These are phyloP conservation scores for Nerophis ophidion DNA, from an alignment of 2,113 vertebrate genomes.

Conservation along the genomic window DNA sequence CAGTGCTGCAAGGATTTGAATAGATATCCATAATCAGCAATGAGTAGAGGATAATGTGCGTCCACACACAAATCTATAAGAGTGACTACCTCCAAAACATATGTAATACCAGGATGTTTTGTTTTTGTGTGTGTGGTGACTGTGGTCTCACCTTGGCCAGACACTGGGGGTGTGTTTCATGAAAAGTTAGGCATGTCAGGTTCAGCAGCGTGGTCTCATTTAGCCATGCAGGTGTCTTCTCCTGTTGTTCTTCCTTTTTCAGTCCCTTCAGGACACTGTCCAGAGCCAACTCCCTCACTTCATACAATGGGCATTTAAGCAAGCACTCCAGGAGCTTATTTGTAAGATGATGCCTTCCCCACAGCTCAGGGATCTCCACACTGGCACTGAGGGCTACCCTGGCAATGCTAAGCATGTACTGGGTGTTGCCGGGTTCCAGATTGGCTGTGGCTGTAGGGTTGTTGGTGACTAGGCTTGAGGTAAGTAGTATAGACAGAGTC, in stretches of 20 bases:
- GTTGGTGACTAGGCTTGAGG: conserved; percentile 73
- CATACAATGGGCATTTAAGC: conserved; percentile 74
- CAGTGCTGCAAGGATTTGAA: background rate
- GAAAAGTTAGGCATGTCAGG: conserved; percentile 73
- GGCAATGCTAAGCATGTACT: conserved; percentile 85
- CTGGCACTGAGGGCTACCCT: conserved; percentile 65
- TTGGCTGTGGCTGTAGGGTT: conserved; percentile 28
- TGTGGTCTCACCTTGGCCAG: conserved; percentile 79
- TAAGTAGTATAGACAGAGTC: conserved; percentile 61
- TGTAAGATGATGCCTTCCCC: conserved; percentile 15
- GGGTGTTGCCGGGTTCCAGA: conserved; percentile 73
- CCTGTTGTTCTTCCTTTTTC: conserved; percentile 20
- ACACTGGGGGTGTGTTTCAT: conserved; percentile 81
- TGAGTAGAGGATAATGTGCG: background rate
- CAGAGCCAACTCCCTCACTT: conserved; percentile 78
- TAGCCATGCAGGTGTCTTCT: conserved; percentile 32
- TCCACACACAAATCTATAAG: conserved; percentile 14
- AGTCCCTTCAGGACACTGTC: conserved; percentile 72
- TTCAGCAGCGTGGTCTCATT: conserved; percentile 60
- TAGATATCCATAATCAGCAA: background rate
- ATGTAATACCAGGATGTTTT: conserved; percentile 8
- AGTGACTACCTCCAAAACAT: conserved; percentile 24
- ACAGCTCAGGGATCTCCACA: conserved; percentile 40
- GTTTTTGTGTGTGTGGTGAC: conserved; percentile 30
- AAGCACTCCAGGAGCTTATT: conserved; percentile 56